Evolutionary conservation across 2,113 vertebrate species (phyloP), one percentile per base, ranked within the genome.

Genomic region (Dasyprocta punctata): DNA sequence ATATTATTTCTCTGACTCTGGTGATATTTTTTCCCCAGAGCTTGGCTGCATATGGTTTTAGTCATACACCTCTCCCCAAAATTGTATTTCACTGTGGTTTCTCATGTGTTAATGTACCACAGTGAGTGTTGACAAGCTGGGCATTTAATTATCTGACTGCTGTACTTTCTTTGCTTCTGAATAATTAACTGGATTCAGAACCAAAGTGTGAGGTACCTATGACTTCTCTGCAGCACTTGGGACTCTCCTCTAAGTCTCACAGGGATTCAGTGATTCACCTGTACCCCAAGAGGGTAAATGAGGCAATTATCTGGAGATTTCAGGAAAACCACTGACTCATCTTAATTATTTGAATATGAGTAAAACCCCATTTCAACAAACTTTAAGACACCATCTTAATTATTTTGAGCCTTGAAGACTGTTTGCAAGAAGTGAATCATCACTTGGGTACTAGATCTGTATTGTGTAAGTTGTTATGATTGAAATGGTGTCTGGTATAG

Each of bases 351-450:
- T 90, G 38, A 61, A 60, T 92, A 78, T 82, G 95, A 47, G 80
- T 92, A 96, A 95, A 97, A 96, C 75, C 69, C 47, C 77, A 65
- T 96, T 95, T 97, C 84, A 89, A 93, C 84, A 77, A 92, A 96
- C 87, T 94, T 97, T 77, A 86, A 86, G 44, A 38, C 17, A 60
- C 56, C 58, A 4, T 90, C 49, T 44, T 97, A 77, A 96, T 97
- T 96, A 81, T 67, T 92, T 89, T 90, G 81, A 77, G 78, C 90
- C 73, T 89, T 89, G 65, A 92, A 69, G 44, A 89, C 33, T 93
- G 49, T 97, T 95, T 94, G 41, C 49, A 87, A 97, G 61, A 93
- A 92, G 54, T 41, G 28, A 63, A 26, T 77, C 58, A 80, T 95
- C 58, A 81, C 94, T 61, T 92, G 80, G 22, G 56, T 44, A n/a